Evolutionary conservation across 2,888 invertebrate genomes (phyloP), one percentile per base, ranked within the genome.

Genomic region (Corythucha ciliata): DNA sequence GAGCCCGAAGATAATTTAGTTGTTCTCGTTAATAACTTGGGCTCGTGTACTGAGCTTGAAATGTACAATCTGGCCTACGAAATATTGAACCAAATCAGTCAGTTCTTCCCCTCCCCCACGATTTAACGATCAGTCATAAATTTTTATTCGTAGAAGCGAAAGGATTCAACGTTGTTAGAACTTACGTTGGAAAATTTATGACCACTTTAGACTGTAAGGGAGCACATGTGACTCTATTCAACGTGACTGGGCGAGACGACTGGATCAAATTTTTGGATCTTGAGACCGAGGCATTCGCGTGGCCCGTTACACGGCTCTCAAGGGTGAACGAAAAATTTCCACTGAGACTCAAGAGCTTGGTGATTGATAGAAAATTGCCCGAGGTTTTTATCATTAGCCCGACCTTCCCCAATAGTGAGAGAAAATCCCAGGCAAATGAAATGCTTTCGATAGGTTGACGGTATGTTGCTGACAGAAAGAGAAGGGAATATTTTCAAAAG

Each of bases 121-220:
- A n/a, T 49, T 22, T 37, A 36, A 10, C 14, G 18, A 36, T 21
- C 21, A 24, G 22, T 39, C 14, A 14, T 39, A 1, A 27, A 6
- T 40, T 40, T 10, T 14, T 16, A 26, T 3, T 16, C 22, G 5
- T 29, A 44, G 51, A 18, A 36, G 27, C 7, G 20, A 14, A 14
- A 25, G 32, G 39, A 14, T 42, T 53, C 10, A 53, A 44, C 14
- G 32, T 55, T 20, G 26, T 33, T 4, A 32, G 81, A 26, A 68
- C 76, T 29, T 76, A 74, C 65, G 70, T 73, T 55, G 79, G 78
- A 5, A 63, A 69, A 4, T 71, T 81, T 56, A 78, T 86, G 69
- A 83, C 87, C 0, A 85, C 87, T 0, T 66, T 88, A 39, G 81
- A 87, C 62, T 83, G 83, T 76, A 76, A 79, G 48, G 89, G 88